Base-by-base conservation (phyloP, 1,140 invertebrate genomes). In the Rhizoglyphus robini region DNA sequence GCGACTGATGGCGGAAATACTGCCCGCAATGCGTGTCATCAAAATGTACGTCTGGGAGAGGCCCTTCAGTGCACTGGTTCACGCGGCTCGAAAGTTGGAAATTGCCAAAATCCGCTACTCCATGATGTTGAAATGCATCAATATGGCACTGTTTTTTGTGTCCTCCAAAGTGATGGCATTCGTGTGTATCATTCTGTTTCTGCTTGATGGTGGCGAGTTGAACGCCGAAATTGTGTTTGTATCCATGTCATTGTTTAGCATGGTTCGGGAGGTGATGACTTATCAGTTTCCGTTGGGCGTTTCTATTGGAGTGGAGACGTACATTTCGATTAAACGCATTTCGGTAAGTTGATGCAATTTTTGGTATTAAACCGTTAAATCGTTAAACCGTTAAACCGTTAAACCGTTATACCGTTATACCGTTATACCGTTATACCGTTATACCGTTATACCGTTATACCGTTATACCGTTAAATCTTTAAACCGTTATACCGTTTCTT, bases 21-120 rank as follows among this genome's bases (percentile, higher is more conserved):
- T n/a, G n/a, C n/a, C n/a, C n/a, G n/a, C n/a, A n/a, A n/a, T n/a
- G n/a, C n/a, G n/a, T n/a, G n/a, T n/a, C n/a, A n/a, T n/a, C n/a
- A n/a, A n/a, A n/a, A n/a, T n/a, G n/a, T n/a, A n/a, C n/a, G 94
- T n/a, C 83, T 90, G 88, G 88, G 88, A 90, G 73, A 82, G 82
- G 70, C 82, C 85, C 0, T 90, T 90, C 72, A 79, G 82, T 38
- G 79, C 79, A 60, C 78, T 88, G 41, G 78, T 86, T 1, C 77
- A 81, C 54, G 68, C 79, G 31, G 78, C 79, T 15, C 75, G 84
- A 70, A 76, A 79, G 13, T 73, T 78, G 27, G 86, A 90, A 76
- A 82, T 88, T 36, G 75, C 80, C 30, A 79, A 81, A 51, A 82
- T 91, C 34, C 82, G 78, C 18, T 79, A 80, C 27, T 79, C 85